phyloP scores from a whole-genome alignment of 2,113 vertebrate species.

The Toxotes jaculatrix region DNA sequence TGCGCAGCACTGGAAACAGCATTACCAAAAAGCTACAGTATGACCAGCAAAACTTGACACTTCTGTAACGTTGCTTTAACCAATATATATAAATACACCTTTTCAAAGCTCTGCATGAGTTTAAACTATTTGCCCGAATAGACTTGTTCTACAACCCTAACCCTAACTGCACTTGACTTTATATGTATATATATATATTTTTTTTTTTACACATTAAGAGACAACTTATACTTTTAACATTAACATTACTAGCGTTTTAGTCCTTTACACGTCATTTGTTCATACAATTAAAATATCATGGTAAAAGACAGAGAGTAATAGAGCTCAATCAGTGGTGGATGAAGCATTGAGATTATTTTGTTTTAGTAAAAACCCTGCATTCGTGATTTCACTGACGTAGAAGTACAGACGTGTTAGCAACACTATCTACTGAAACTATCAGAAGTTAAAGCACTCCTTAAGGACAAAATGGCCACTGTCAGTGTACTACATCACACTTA shows the following conservation, averaged over 20 bases:
- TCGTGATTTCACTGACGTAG: background rate
- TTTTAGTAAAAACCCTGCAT: background rate
- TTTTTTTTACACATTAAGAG: background rate
- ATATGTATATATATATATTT: no score
- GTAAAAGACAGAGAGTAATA: no score
- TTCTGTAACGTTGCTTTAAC: background rate
- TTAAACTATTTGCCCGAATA: no score
- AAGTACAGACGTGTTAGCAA: no score
- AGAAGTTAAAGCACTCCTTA: no score
- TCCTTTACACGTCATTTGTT: no score
- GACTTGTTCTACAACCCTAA: no score
- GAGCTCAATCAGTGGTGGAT: background rate
- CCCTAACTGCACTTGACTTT: no score
- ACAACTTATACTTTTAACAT: background rate
- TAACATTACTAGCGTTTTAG: background rate
- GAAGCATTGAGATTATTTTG: background rate
- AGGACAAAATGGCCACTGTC: no score
- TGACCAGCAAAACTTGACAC: background rate
- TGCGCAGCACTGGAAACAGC: background rate
- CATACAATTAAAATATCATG: no score
- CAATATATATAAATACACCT: background rate
- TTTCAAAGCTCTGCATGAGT: no score
- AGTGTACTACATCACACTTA: background rate
- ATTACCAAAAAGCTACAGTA: background rate
- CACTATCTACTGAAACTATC: no score